phyloP scores from a whole-genome alignment of 2,888 invertebrate species.

The Saturnia pavonia region DNA sequence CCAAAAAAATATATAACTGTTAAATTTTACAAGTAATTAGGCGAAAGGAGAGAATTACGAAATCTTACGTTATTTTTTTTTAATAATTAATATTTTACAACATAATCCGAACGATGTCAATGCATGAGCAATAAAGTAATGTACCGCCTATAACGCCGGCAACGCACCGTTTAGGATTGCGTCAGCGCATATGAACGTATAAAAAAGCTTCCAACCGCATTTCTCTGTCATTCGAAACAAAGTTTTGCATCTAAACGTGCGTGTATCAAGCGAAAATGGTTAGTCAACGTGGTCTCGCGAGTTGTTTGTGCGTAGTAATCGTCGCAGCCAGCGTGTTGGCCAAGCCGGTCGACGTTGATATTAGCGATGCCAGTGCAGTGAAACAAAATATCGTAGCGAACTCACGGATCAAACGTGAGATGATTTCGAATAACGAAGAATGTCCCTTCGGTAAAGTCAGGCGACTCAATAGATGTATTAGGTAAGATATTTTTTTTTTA shows the following conservation, averaged over 20 bases:
- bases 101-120: background rate
- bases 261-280: background rate
- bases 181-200: background rate
- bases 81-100: background rate
- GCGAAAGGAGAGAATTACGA: background rate
- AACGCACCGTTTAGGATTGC: background rate
- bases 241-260: background rate
- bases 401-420: background rate
- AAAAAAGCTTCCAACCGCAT: conserved; percentile 8
- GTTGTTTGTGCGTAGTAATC: conserved; percentile 3
- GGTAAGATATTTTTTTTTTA: background rate
- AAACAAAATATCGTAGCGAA: background rate
- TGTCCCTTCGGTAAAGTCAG: background rate
- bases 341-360: background rate
- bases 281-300: background rate
- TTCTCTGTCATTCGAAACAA: background rate
- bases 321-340: background rate
- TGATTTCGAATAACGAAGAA: background rate
- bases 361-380: background rate
- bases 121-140: background rate
- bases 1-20: too few relatives aligned
- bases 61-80: background rate
- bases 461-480: background rate
- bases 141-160: background rate
- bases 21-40: background rate